phyloP scores from a whole-genome alignment of 2,888 invertebrate species.

The Halocaridina rubra region DNA sequence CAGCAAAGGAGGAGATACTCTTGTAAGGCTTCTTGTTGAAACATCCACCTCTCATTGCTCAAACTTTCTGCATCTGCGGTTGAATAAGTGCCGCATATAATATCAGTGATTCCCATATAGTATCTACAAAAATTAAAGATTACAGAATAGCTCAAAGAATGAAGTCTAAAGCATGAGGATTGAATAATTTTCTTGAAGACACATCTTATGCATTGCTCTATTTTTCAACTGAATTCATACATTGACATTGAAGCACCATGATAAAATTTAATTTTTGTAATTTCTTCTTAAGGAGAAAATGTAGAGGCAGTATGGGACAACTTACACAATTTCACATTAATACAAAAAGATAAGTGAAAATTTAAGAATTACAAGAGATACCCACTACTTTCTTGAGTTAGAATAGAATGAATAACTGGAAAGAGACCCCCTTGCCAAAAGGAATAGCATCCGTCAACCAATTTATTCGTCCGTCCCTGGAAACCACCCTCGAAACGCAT shows the following conservation, averaged over 20 bases:
- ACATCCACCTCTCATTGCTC: conserved; percentile 75
- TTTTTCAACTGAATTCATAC: too few relatives aligned
- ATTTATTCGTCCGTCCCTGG: conserved; percentile 96
- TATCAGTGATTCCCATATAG: too few relatives aligned
- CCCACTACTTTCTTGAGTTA: conserved; percentile 72
- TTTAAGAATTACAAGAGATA: neutral
- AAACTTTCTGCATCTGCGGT: conserved; percentile 66
- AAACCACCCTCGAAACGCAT: conserved; percentile 97
- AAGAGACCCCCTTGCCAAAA: conserved; percentile 98
- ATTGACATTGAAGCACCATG: too few relatives aligned
- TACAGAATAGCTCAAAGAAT: too few relatives aligned
- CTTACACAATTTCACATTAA: neutral
- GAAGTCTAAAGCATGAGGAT: too few relatives aligned
- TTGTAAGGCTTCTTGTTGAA: conserved; percentile 88
- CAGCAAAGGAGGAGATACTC: conserved; percentile 95
- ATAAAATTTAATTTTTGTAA: too few relatives aligned
- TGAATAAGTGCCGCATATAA: too few relatives aligned
- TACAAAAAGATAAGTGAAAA: neutral
- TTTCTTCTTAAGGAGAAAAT: too few relatives aligned
- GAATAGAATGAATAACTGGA: conserved; percentile 84
- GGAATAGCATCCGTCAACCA: conserved; percentile 98
- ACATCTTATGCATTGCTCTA: too few relatives aligned
- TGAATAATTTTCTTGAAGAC: too few relatives aligned
- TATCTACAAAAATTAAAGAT: too few relatives aligned
- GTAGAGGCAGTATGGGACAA: too few relatives aligned